A percentile compares a stretch with the other conserved stretches of the same genome.
Evolutionary conservation across 2,113 vertebrate genomes (phyloP).

Genomic region (Meleagris gallopavo): DNA sequence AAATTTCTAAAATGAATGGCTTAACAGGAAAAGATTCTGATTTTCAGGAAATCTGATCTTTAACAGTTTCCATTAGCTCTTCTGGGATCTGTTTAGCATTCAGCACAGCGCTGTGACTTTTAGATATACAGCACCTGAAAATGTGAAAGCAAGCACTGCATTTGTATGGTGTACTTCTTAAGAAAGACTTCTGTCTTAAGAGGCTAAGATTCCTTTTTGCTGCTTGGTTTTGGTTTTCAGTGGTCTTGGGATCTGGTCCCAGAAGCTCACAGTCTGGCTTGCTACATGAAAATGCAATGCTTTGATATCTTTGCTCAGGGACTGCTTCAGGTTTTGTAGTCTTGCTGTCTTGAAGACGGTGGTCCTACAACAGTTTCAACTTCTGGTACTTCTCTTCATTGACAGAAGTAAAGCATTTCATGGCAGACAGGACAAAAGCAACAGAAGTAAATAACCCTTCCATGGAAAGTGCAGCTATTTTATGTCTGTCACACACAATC

Average conservation of each 20-base stretch:
- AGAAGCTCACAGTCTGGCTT: neutral
- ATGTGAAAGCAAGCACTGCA: neutral
- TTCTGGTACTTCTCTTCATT: neutral
- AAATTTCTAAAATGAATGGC: neutral
- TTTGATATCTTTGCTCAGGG: neutral
- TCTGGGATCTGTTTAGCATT: neutral
- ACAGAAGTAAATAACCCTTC: neutral
- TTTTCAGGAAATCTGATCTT: neutral
- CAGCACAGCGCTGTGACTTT: neutral
- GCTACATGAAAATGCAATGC: neutral
- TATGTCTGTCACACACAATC: neutral
- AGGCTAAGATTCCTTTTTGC: neutral
- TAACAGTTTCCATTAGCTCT: neutral
- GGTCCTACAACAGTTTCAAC: accelerated
- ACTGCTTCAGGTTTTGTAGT: accelerated
- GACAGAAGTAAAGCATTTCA: neutral
- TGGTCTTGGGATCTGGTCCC: neutral
- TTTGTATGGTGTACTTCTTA: neutral
- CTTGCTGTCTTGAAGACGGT: neutral
- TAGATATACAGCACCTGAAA: neutral
- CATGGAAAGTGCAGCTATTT: neutral
- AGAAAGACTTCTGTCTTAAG: neutral
- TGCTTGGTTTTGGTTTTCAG: neutral
- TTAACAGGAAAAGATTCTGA: neutral
- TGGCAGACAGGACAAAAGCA: neutral